Percentiles rank a stretch among this genome's conserved stretches.
Evolutionary conservation across 2,888 invertebrate species (phyloP).

Genomic region (Sarcophaga caerulescens): DNA sequence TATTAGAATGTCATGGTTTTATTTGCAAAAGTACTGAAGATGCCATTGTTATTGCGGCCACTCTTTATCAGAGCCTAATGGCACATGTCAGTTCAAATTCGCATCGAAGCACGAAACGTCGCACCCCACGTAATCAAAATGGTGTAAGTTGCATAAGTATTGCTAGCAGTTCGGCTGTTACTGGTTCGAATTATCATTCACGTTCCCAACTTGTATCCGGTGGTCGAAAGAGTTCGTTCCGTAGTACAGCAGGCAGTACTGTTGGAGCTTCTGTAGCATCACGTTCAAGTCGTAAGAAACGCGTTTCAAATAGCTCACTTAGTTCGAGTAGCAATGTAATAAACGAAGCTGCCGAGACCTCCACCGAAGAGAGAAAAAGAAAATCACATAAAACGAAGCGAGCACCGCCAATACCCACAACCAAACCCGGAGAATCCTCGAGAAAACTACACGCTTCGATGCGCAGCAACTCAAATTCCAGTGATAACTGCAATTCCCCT

Average conservation of each 20-base stretch:
- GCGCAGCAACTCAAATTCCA: conserved; percentile 38
- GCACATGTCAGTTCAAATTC: conserved; percentile 87
- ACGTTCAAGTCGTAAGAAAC: conserved; percentile 89
- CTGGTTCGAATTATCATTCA: conserved; percentile 78
- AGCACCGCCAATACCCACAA: conserved; percentile 82
- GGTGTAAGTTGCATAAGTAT: conserved; percentile 90
- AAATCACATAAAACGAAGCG: conserved; percentile 84
- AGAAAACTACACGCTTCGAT: conserved; percentile 42
- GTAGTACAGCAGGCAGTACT: conserved; percentile 74
- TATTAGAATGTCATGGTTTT: conserved; percentile 94
- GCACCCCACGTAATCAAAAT: conserved; percentile 86
- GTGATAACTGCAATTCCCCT: conserved; percentile 36
- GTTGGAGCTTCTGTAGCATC: conserved; percentile 73
- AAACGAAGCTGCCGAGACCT: conserved; percentile 80
- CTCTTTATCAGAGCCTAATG: conserved; percentile 93
- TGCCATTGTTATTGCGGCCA: conserved; percentile 95
- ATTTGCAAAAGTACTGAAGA: conserved; percentile 94
- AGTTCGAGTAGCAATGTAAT: conserved; percentile 85
- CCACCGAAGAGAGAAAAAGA: conserved; percentile 82
- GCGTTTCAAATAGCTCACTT: conserved; percentile 84
- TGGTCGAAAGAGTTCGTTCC: conserved; percentile 77
- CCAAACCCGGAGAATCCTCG: conserved; percentile 53
- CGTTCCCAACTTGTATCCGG: conserved; percentile 73
- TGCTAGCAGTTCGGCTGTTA: conserved; percentile 84
- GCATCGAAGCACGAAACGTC: conserved; percentile 80